phyloP scores from a whole-genome alignment of 2,797 vertebrate genomes.

The Sebastes aleutianus region DNA sequence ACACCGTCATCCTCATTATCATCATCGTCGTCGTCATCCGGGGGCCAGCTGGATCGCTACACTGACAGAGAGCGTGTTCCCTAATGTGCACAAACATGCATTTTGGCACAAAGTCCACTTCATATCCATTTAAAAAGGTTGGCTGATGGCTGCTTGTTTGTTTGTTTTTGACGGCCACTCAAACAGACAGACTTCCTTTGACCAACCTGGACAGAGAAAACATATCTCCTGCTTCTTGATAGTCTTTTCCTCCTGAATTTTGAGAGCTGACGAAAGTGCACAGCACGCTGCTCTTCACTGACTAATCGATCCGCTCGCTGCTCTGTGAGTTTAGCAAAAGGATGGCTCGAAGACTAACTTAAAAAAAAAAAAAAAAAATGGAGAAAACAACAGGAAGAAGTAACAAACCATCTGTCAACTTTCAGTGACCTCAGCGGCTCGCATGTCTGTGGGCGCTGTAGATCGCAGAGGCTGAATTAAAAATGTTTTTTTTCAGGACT shows the following conservation, averaged over 20 bases:
- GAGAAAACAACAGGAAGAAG: constrained; percentile 4
- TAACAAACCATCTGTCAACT: constrained; percentile 19
- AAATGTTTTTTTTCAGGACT: neutral
- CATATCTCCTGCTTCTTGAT: constrained; percentile 12
- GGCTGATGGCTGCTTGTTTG: neutral
- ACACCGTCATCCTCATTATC: neutral
- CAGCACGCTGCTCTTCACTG: neutral
- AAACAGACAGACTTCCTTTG: neutral
- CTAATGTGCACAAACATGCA: neutral
- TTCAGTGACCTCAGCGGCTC: constrained; percentile 24
- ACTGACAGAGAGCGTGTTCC: constrained; percentile 1
- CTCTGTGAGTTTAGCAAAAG: constrained; percentile 61
- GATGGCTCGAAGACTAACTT: constrained; percentile 11
- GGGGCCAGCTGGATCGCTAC: neutral
- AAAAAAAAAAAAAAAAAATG: neutral
- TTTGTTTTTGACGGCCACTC: neutral
- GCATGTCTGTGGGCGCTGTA: neutral
- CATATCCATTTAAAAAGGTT: neutral
- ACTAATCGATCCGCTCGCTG: constrained; percentile 36
- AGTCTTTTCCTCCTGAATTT: constrained; percentile 6
- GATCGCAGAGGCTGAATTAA: constrained; percentile 3
- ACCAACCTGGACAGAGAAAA: neutral
- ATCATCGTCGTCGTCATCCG: neutral
- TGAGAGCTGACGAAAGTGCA: constrained; percentile 16
- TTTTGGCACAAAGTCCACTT: constrained; percentile 9